Percentiles rank a stretch among this genome's conserved stretches.
Evolutionary conservation across 2,113 vertebrate species (phyloP).

Genomic region (Leucopternis melanops): DNA sequence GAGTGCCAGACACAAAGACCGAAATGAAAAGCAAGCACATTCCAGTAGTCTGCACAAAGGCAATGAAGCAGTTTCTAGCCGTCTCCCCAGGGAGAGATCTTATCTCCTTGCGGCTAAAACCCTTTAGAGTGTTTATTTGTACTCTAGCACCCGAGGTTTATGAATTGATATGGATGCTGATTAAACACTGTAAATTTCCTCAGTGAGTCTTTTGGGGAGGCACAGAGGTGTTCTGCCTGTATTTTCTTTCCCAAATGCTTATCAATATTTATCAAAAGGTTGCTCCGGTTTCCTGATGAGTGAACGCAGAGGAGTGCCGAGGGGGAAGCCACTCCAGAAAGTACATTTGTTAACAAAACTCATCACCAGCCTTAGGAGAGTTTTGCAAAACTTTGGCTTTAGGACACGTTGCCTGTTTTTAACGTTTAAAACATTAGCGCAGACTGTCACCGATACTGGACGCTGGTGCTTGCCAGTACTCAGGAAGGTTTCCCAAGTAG

Average conservation of each 20-base stretch:
- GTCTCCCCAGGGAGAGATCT: conserved; percentile 75
- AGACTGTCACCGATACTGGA: accelerated
- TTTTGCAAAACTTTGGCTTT: background rate
- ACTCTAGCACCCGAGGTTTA: conserved; percentile 57
- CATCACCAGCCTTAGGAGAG: background rate
- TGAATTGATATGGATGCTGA: conserved; percentile 49
- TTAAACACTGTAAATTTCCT: conserved; percentile 39
- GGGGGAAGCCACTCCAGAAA: background rate
- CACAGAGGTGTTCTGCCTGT: background rate
- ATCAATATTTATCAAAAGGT: background rate
- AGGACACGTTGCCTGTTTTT: accelerated
- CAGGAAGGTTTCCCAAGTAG: background rate
- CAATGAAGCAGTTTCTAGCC: conserved; percentile 70
- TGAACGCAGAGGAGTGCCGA: accelerated
- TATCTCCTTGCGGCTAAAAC: conserved; percentile 72
- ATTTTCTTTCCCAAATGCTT: background rate
- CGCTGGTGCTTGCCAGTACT: background rate
- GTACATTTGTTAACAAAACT: accelerated
- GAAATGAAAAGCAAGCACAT: conserved; percentile 85
- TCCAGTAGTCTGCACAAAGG: conserved; percentile 81
- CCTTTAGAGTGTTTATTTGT: conserved; percentile 73
- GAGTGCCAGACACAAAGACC: conserved; percentile 80
- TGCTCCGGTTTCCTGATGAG: background rate
- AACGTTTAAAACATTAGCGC: accelerated
- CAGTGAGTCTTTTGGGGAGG: background rate